Conservation (phyloP, 2,797 vertebrate species). For the Halcyon chelicuti region DNA sequence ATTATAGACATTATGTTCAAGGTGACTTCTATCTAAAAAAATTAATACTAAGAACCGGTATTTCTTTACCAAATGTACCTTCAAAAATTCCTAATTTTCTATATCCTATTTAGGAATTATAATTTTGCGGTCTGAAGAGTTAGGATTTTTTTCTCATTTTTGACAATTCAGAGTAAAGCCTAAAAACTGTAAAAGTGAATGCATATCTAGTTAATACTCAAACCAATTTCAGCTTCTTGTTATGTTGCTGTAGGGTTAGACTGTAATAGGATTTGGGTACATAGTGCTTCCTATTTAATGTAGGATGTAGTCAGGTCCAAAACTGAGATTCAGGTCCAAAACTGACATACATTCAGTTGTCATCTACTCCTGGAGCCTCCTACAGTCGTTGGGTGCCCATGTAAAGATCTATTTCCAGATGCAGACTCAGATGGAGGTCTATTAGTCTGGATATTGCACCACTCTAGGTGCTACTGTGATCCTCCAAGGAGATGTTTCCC, state of each 20-base stretch:
- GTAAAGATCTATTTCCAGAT: not conserved
- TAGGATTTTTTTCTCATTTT: rapidly evolving
- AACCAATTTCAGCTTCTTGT: not conserved
- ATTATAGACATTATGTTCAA: not conserved
- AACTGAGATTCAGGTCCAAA: not conserved
- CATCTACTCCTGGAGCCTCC: not conserved
- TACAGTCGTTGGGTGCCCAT: rapidly evolving
- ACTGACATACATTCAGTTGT: not conserved
- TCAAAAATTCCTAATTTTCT: not conserved
- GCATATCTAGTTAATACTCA: not conserved
- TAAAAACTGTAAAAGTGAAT: not conserved
- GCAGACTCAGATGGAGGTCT: not conserved
- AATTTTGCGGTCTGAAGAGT: not conserved
- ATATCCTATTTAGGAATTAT: not conserved
- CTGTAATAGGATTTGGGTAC: not conserved
- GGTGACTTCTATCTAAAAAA: not conserved
- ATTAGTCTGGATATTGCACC: not conserved
- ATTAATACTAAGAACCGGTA: not conserved
- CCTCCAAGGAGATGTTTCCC: not conserved
- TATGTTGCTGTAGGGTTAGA: not conserved
- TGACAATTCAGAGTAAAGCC: not conserved
- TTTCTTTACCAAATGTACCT: not conserved
- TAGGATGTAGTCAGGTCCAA: not conserved
- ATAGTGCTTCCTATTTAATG: not conserved
- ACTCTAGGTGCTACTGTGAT: not conserved